Conservation (phyloP, 2,797 vertebrate genomes). For the Helarctos malayanus region DNA sequence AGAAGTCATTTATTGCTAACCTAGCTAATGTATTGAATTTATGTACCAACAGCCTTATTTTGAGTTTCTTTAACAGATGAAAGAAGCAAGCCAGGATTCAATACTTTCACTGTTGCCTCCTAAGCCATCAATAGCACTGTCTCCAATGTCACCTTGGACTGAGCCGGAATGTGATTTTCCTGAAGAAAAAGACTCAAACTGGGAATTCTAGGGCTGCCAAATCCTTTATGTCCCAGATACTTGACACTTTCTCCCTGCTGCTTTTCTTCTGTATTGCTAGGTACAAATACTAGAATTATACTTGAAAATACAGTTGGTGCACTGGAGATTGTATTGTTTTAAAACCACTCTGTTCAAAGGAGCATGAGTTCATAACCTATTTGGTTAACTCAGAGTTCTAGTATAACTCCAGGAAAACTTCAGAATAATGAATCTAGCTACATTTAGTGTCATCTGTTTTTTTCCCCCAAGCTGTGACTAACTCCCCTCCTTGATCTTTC, state of each 20-base stretch:
- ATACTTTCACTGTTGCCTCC: slow-evolving; percentile 95
- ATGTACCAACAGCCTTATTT: slow-evolving; percentile 44
- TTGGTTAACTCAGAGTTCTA: slow-evolving; percentile 20
- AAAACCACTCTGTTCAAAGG: slow-evolving; percentile 71
- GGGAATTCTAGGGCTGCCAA: slow-evolving; percentile 88
- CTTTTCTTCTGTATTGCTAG: slow-evolving; percentile 84
- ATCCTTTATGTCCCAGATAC: slow-evolving; percentile 84
- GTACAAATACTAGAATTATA: slow-evolving; percentile 84
- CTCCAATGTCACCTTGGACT: slow-evolving; percentile 75
- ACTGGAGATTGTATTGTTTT: slow-evolving; percentile 76
- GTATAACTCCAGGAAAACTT: slow-evolving; percentile 46
- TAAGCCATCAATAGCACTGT: slow-evolving; percentile 80
- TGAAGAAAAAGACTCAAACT: slow-evolving; percentile 82
- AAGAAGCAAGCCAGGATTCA: slow-evolving; percentile 94
- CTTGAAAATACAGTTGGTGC: slow-evolving; percentile 89
- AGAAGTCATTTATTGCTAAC: slow-evolving; percentile 31
- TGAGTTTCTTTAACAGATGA: slow-evolving; percentile 90
- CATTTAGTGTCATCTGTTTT: background rate
- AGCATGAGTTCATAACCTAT: background rate
- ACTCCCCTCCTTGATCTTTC: slow-evolving; percentile 52
- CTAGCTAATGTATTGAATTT: slow-evolving; percentile 19
- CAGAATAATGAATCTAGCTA: background rate
- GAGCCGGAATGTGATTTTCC: slow-evolving; percentile 76
- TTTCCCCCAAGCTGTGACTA: slow-evolving; percentile 76
- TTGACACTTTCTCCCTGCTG: slow-evolving; percentile 87